Conservation (phyloP, 2,888 invertebrate species). For the Mactromeris polynyma region DNA sequence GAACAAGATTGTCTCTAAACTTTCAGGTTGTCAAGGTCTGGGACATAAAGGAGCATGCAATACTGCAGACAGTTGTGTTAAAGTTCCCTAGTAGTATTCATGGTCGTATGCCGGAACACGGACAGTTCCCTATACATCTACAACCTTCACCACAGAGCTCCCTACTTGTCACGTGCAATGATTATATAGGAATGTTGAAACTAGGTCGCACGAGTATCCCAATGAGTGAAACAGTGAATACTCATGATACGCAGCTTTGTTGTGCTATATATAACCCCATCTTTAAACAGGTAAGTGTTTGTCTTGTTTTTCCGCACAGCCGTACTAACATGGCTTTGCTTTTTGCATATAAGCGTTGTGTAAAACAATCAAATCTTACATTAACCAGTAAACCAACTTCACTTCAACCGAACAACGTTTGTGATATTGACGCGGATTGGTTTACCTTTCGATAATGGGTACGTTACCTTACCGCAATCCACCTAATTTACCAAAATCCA, state of each 20-base stretch:
- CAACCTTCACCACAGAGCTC: conserved; percentile 80
- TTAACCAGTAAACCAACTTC: too few relatives aligned
- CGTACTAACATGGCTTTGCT: too few relatives aligned
- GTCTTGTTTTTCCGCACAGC: background rate
- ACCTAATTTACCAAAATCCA: too few relatives aligned
- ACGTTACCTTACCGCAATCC: too few relatives aligned
- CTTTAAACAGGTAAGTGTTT: conserved; percentile 84
- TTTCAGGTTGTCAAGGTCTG: conserved; percentile 86
- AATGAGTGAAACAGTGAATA: conserved; percentile 75
- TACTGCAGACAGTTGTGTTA: conserved; percentile 85
- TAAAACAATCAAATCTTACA: too few relatives aligned
- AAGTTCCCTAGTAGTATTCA: conserved; percentile 86
- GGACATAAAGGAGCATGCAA: conserved; percentile 86
- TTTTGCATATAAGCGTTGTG: too few relatives aligned
- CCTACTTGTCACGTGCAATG: conserved; percentile 86
- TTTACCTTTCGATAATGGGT: too few relatives aligned
- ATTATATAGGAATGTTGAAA: conserved; percentile 85
- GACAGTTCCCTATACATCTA: conserved; percentile 85
- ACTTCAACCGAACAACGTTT: too few relatives aligned
- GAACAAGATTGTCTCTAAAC: background rate
- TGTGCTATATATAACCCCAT: conserved; percentile 86
- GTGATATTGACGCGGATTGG: too few relatives aligned
- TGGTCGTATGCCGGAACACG: conserved; percentile 86
- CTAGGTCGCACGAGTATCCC: conserved; percentile 80
- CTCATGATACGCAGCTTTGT: conserved; percentile 85